Conservation (phyloP, 2,113 vertebrate species). For the Macquaria ambigua region DNA sequence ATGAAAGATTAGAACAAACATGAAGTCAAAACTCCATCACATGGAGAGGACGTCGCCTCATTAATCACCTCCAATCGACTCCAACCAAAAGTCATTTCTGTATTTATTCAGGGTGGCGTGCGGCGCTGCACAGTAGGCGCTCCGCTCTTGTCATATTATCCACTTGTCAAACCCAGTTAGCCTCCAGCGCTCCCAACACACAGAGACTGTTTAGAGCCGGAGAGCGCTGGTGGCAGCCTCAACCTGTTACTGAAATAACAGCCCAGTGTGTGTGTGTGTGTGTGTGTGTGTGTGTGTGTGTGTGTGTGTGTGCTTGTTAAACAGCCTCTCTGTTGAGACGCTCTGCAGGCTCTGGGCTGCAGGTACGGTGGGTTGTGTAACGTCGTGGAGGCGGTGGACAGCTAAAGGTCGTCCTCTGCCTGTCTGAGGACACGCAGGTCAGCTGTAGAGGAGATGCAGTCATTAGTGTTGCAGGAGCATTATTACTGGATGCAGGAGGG, state of each 20-base stretch:
- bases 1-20: not conserved
- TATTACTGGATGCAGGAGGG: not conserved
- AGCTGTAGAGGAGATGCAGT: not conserved
- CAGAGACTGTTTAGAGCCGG: slow-evolving; percentile 29
- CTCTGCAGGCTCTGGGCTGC: not conserved
- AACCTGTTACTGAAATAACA: slow-evolving; percentile 19
- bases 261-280: not conserved
- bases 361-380: not conserved
- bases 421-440: no score
- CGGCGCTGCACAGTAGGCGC: slow-evolving; percentile 20
- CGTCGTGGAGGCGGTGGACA: not conserved
- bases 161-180: slow-evolving; percentile 70
- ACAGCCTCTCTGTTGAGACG: not conserved
- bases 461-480: not conserved
- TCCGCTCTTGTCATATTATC: slow-evolving; percentile 69
- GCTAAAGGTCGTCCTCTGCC: not conserved
- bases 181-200: slow-evolving; percentile 14
- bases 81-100: slow-evolving; percentile 65
- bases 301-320: not conserved
- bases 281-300: slow-evolving; percentile 4
- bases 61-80: slow-evolving; percentile 40
- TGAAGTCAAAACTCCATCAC: not conserved
- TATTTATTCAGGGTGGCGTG: slow-evolving; percentile 70
- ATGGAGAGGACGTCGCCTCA: slow-evolving; percentile 24
- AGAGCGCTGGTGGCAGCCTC: not conserved